Percentiles rank a stretch among this genome's conserved stretches.
These are phyloP conservation scores for Prolemur simus DNA, from an alignment of 2,113 vertebrate species.

Conservation along the genomic window DNA sequence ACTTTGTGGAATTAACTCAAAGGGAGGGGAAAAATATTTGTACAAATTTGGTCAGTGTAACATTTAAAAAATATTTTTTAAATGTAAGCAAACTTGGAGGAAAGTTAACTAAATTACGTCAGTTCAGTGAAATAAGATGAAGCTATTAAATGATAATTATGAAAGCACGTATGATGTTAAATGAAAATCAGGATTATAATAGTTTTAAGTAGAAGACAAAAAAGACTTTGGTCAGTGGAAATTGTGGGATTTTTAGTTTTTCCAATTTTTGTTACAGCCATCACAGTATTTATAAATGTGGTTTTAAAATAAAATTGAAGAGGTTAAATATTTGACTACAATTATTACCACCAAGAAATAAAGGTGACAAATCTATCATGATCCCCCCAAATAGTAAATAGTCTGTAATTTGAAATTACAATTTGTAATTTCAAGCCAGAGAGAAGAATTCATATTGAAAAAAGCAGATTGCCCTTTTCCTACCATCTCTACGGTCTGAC, in stretches of 20 bases:
- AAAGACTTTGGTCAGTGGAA: not conserved
- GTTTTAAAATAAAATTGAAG: constrained; percentile 24
- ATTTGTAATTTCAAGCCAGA: too few relatives aligned
- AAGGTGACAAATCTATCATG: not conserved
- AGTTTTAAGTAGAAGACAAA: not conserved
- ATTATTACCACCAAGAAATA: constrained; percentile 1
- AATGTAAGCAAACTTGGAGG: not conserved
- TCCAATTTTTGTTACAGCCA: not conserved
- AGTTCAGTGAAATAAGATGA: not conserved
- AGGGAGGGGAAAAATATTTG: not conserved
- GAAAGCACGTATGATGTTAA: not conserved
- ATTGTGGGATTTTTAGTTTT: constrained; percentile 1
- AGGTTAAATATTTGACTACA: not conserved
- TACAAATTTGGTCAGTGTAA: not conserved
- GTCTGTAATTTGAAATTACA: not conserved
- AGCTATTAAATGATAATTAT: not conserved
- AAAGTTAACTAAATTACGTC: not conserved
- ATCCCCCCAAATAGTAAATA: not conserved
- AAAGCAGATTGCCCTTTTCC: accelerated
- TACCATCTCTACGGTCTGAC: not conserved
- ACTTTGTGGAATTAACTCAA: not conserved
- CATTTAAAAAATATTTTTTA: not conserved
- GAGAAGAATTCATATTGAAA: not conserved
- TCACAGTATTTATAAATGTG: not conserved
- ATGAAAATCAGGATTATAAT: not conserved